phyloP scores from a whole-genome alignment of 2,888 invertebrate species.

The Ochropleura plecta region DNA sequence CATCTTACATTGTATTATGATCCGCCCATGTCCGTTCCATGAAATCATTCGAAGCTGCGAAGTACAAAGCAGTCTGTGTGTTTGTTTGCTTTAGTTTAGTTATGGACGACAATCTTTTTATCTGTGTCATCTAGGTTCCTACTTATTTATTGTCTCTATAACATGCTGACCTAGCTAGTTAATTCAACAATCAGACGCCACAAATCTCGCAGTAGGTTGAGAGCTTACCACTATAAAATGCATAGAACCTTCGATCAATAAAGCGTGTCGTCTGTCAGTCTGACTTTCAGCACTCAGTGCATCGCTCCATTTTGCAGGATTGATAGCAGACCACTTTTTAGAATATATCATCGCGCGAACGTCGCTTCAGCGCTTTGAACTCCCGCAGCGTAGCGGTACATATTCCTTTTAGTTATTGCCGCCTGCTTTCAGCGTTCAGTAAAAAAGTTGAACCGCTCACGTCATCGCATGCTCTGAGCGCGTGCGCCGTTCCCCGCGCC shows the following conservation, averaged over 20 bases:
- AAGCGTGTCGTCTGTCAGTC: slow-evolving; percentile 19
- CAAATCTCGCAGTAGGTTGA: background rate
- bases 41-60: slow-evolving; percentile 43
- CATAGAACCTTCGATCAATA: slow-evolving; percentile 32
- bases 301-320: slow-evolving; percentile 38
- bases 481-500: slow-evolving; percentile 73
- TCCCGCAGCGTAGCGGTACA: slow-evolving; percentile 50
- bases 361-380: slow-evolving; percentile 31
- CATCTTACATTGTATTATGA: slow-evolving; percentile 8
- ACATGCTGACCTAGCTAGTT: slow-evolving; percentile 3
- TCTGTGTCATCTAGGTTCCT: slow-evolving; percentile 4
- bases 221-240: background rate
- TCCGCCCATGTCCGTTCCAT: slow-evolving; percentile 17
- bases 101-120: slow-evolving; percentile 1
- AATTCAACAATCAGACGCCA: slow-evolving; percentile 1
- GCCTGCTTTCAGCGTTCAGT: slow-evolving; percentile 77
- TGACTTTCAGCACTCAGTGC: slow-evolving; percentile 19
- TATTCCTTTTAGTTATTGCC: slow-evolving; percentile 52
- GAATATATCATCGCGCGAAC: slow-evolving; percentile 1
- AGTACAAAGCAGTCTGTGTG: slow-evolving; percentile 16
- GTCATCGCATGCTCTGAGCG: slow-evolving; percentile 80
- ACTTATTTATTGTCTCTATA: slow-evolving; percentile 1
- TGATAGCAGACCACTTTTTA: slow-evolving; percentile 12
- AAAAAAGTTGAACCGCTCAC: slow-evolving; percentile 76
- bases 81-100: slow-evolving; percentile 40